These are phyloP conservation scores for Ophraella communa DNA, from an alignment of 2,888 invertebrate genomes.

Conservation along the genomic window DNA sequence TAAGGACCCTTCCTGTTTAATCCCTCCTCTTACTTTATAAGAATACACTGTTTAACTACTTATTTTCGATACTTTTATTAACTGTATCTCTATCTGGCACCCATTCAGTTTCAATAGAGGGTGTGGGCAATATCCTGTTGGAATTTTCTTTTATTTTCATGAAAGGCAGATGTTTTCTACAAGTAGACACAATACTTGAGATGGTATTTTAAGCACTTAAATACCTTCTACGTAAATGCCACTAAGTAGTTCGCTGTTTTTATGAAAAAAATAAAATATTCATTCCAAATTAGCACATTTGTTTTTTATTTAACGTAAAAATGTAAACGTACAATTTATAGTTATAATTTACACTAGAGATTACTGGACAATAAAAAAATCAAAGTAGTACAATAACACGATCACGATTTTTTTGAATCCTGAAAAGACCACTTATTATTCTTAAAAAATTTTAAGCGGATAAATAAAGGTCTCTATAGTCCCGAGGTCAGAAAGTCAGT, in stretches of 20 bases:
- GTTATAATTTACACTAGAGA: too few species aligned
- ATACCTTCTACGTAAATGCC: background rate
- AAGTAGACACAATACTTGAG: constrained; percentile 21
- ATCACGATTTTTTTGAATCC: too few species aligned
- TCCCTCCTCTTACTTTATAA: constrained; percentile 45
- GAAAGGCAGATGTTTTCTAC: constrained; percentile 26
- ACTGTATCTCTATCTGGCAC: constrained; percentile 37
- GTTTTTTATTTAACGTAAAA: too few species aligned
- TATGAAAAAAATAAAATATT: background rate
- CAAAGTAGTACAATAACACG: too few species aligned
- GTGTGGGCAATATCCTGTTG: constrained; percentile 33
- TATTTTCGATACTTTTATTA: constrained; percentile 42
- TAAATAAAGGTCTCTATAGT: too few species aligned
- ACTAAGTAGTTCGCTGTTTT: too few species aligned
- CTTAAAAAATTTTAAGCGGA: too few species aligned
- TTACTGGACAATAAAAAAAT: too few species aligned
- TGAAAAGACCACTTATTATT: too few species aligned
- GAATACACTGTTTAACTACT: constrained; percentile 47
- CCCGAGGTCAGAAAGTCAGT: too few species aligned
- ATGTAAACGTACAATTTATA: too few species aligned
- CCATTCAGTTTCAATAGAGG: constrained; percentile 35
- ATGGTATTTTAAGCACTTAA: constrained; percentile 2
- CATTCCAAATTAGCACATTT: too few species aligned
- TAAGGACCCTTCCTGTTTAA: constrained; percentile 42
- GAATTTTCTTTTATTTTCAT: constrained; percentile 16